A percentile compares a stretch with the other conserved stretches of the same genome.
phyloP scores from a whole-genome alignment of 2,113 vertebrate species.

The Stictonetta naevosa region DNA sequence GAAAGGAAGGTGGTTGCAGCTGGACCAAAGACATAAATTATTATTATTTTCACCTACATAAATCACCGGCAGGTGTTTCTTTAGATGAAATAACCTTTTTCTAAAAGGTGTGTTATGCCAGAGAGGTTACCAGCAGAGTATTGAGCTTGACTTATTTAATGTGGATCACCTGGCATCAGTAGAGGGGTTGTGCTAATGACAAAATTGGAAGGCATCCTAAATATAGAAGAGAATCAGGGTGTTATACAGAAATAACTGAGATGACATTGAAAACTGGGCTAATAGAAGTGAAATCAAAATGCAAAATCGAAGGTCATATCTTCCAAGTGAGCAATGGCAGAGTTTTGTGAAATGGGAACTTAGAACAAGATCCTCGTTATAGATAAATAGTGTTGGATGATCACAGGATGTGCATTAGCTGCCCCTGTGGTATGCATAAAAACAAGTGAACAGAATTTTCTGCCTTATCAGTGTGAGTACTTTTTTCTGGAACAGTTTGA shows the following conservation, averaged over 20 bases:
- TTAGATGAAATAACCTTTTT: neutral
- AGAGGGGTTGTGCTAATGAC: neutral
- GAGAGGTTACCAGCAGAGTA: neutral
- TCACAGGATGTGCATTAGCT: neutral
- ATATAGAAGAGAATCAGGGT: conserved; percentile 25
- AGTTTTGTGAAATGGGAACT: neutral
- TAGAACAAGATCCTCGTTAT: conserved; percentile 27
- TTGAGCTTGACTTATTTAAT: neutral
- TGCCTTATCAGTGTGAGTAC: neutral
- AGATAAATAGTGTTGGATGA: neutral
- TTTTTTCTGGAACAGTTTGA: neutral
- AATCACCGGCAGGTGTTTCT: neutral
- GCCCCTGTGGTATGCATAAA: neutral
- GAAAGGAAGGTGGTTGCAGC: neutral
- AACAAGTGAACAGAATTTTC: conserved; percentile 9
- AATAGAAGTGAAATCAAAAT: conserved; percentile 8
- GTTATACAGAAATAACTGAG: conserved; percentile 20
- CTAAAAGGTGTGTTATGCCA: neutral
- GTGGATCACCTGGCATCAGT: neutral
- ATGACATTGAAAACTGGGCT: neutral
- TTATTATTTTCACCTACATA: neutral
- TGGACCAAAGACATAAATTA: neutral
- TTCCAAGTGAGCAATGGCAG: neutral
- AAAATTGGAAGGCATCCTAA: conserved; percentile 20
- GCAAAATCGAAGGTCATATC: neutral